Base-by-base conservation (phyloP, 2,888 invertebrate genomes). In the Ypsolopha scabrella region DNA sequence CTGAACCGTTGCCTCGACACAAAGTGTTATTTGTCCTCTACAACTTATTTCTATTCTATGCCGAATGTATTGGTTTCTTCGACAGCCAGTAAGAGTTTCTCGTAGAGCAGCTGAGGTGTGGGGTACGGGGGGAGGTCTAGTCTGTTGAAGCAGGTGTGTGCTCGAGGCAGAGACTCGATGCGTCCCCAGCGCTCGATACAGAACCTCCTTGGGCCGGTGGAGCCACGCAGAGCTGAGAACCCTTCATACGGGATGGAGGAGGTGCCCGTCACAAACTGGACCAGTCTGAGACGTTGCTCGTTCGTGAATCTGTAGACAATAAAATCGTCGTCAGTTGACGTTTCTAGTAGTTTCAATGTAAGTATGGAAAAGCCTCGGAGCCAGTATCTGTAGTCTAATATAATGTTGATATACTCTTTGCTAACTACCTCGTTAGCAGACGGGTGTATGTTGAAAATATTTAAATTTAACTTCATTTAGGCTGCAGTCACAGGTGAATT, bases 201-300 rank as follows among this genome's bases (percentile, higher is more conserved):
- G 87, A 98, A 98, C 63, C 97, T 94, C 11, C 98, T 89, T 41
- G 97, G 97, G 1, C 98, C 98, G 45, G 97, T 97, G 7, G 96
- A 97, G 52, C 99, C 99, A 43, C 98, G 89, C 52, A 99, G 83
- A 2, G 98, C 98, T 0, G 96, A 89, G 85, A 99, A 99, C 1
- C 99, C 99, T 76, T 99, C 98, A 77, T 97, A 98, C 0, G 99
- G 99, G 65, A 99, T 96, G 64, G 97, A 97, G 0, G 98, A 97
- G 0, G 98, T 98, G 44, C 99, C 99, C 7, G 99, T 99, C 55
- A 99, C 98, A 85, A 99, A 99, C 82, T 98, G 97, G 38, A 99
- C 88, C 53, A 99, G 87, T 44, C 98, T 90, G 14, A 99, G 87
- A 10, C 98, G 90, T 67, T 98, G 95, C 75, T 98, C 98, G 79